Evolutionary conservation across 2,888 invertebrate genomes (phyloP).

Genomic region (Hypena proboscidalis): DNA sequence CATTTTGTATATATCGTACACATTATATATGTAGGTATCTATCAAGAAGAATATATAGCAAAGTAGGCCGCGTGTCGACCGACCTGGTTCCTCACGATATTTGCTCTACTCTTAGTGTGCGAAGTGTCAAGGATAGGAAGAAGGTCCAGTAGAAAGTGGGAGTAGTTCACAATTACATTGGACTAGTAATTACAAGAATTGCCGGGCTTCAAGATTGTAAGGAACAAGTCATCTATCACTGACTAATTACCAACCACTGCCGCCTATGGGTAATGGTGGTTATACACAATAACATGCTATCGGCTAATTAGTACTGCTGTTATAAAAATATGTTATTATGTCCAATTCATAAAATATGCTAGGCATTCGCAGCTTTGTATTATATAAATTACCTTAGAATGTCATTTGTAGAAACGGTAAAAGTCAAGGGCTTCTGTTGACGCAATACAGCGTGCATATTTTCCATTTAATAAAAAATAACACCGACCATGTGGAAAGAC

Average conservation of each 20-base stretch:
- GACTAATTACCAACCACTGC: slow-evolving; percentile 23
- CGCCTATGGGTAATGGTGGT: too few species aligned
- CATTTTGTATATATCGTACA: too few species aligned
- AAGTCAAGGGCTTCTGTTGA: slow-evolving; percentile 10
- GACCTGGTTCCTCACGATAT: slow-evolving; percentile 64
- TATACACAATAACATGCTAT: slow-evolving; percentile 37
- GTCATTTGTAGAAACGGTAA: neutral
- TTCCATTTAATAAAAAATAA: slow-evolving; percentile 2
- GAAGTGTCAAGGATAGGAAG: slow-evolving; percentile 52
- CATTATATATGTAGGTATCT: slow-evolving; percentile 7
- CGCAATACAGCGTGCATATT: slow-evolving; percentile 3
- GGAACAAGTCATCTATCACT: slow-evolving; percentile 31
- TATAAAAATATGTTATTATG: slow-evolving; percentile 10
- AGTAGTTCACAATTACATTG: slow-evolving; percentile 24
- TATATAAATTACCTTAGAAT: neutral
- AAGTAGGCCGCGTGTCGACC: slow-evolving; percentile 67
- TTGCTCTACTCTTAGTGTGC: slow-evolving; percentile 55
- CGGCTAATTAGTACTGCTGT: slow-evolving; percentile 25
- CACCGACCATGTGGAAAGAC: too few species aligned
- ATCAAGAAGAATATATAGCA: slow-evolving; percentile 34
- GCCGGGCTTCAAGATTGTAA: slow-evolving; percentile 25
- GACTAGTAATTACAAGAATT: slow-evolving; percentile 29
- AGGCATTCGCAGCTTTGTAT: neutral
- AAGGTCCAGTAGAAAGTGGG: slow-evolving; percentile 42
- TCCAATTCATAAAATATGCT: neutral